A percentile compares a stretch with the other conserved stretches of the same genome.
phyloP scores from a whole-genome alignment of 2,888 invertebrate species.

The Proisotoma minuta region DNA sequence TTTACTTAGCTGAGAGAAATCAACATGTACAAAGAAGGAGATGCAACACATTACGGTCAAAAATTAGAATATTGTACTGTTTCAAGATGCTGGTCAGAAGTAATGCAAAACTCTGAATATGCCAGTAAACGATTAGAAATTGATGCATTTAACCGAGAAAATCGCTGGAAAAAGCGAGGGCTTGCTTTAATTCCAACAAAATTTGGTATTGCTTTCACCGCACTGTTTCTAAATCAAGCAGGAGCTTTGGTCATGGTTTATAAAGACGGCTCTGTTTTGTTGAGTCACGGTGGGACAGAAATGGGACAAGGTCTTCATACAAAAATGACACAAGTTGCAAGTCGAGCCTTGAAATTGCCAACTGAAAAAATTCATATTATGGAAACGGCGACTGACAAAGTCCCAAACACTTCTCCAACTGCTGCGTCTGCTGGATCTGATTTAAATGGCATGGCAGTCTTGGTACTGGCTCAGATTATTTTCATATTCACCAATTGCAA shows the following conservation, averaged over 20 bases:
- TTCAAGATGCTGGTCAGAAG: conserved; percentile 72
- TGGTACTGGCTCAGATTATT: conserved; percentile 53
- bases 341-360: conserved; percentile 66
- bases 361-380: conserved; percentile 71
- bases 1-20: conserved; percentile 56
- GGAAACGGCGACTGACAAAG: conserved; percentile 83
- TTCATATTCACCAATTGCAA: neutral
- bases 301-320: conserved; percentile 96
- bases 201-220: conserved; percentile 78
- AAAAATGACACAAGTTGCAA: conserved; percentile 82
- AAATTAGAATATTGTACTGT: conserved; percentile 67
- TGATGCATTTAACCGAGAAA: conserved; percentile 67
- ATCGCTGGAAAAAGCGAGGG: conserved; percentile 83
- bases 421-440: conserved; percentile 86
- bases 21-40: conserved; percentile 77
- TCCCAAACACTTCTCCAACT: conserved; percentile 84
- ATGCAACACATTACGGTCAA: conserved; percentile 73
- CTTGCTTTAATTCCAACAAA: conserved; percentile 75
- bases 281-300: conserved; percentile 66
- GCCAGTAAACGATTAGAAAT: conserved; percentile 58
- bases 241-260: conserved; percentile 86
- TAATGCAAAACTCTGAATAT: conserved; percentile 64
- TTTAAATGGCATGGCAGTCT: conserved; percentile 84
- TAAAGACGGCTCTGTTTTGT: conserved; percentile 57
- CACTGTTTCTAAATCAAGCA: conserved; percentile 68